A percentile compares a stretch with the other conserved stretches of the same genome.
Evolutionary conservation across 2,113 vertebrate species (phyloP).

Genomic region (Turnix velox): DNA sequence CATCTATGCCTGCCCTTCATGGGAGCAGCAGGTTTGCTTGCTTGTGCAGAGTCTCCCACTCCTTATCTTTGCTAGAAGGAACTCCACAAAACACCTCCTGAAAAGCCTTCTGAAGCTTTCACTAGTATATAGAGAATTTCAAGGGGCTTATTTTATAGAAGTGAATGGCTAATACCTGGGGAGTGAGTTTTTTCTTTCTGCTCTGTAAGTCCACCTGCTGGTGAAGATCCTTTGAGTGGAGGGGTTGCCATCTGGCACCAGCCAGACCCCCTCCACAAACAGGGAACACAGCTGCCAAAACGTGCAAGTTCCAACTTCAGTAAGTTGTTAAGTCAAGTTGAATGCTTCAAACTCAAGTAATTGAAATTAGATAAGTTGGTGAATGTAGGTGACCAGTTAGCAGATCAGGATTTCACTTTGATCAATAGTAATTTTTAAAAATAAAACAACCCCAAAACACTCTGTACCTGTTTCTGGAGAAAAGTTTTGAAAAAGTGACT

Average conservation of each 20-base stretch:
- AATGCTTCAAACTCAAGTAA: background rate
- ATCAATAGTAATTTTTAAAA: background rate
- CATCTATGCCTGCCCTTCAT: background rate
- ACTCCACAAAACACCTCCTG: no score
- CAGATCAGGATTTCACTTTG: background rate
- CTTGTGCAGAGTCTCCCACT: background rate
- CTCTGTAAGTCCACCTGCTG: background rate
- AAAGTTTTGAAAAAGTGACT: background rate
- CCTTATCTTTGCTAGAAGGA: background rate
- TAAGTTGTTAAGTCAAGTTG: background rate
- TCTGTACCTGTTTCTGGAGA: background rate
- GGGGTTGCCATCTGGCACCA: rapidly evolving
- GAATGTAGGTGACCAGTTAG: background rate
- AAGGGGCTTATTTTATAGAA: background rate
- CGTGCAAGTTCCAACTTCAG: background rate
- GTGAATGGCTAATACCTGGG: background rate
- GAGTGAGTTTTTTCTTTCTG: background rate
- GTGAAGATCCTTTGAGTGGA: background rate
- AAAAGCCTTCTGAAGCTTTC: background rate
- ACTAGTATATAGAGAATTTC: background rate
- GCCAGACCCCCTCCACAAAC: background rate
- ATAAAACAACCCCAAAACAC: background rate
- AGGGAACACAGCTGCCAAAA: background rate
- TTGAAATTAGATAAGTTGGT: background rate
- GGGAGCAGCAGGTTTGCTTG: background rate